Base-by-base conservation (phyloP, 2,888 invertebrate genomes). In the Schizaphis graminum region DNA sequence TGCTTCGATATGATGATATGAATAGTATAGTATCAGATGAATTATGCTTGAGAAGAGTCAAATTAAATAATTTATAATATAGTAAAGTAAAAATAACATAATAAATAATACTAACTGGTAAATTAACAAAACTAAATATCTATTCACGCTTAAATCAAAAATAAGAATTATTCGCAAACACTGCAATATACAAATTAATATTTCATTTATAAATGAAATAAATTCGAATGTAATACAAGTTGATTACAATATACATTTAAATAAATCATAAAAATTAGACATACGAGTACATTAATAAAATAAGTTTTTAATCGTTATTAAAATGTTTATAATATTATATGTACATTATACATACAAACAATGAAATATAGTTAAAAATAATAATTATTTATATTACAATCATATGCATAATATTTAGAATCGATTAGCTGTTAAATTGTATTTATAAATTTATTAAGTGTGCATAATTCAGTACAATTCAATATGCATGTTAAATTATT, bases 61-160 rank as follows among this genome's bases (percentile, higher is more conserved):
- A 67, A n/a, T 67, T 67, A n/a, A 67, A n/a, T 67, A n/a, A 67
- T 67, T 67, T 67, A 67, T n/a, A 67, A 44, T 44, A n/a, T 67
- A 67, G 1, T n/a, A 13, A n/a, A n/a, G 7, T 67, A 67, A 67
- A n/a, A 67, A n/a, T n/a, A 67, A 67, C n/a, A 4, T 13, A n/a
- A 67, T 67, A 61, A 67, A 67, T 67, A 16, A n/a, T n/a, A 53
- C 2, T n/a, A 67, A n/a, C 67, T 16, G 13, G 5, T 13, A n/a
- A 67, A 67, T 67, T n/a, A 67, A 67, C 16, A 16, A 67, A 67
- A 67, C n/a, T 5, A n/a, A 67, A n/a, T n/a, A 67, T 67, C 7
- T 5, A n/a, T n/a, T 5, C 2, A n/a, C n/a, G n/a, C n/a, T n/a
- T 67, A 67, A n/a, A 67, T n/a, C 16, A 16, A 67, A n/a, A n/a